Base-by-base conservation (phyloP, 2,113 vertebrate genomes). In the Erinaceus europaeus region DNA sequence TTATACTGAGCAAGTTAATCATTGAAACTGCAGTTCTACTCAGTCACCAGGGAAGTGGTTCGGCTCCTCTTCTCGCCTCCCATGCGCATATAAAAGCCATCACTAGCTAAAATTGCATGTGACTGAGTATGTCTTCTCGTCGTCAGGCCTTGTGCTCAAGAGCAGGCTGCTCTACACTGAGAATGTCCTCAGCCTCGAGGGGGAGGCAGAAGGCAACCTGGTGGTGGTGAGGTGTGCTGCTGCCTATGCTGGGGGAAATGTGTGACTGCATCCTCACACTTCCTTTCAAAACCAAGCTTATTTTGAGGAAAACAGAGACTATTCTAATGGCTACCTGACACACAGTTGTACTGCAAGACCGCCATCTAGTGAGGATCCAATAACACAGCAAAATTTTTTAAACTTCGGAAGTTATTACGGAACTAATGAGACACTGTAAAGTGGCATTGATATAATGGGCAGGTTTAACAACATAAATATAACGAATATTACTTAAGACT, bases 341-440 rank as follows among this genome's bases (percentile, higher is more conserved):
- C 69, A 55, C 3, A 78, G 77, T 44, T 61, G 55, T 1, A 86
- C 69, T 73, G 13, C 78, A 71, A 94, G 77, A 78, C 68, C 87
- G 77, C 91, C 92, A 94, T 20, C 94, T 94, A 90, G 91, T 89
- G 94, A 94, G 65, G 50, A 74, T 67, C 25, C 48, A 86, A 67
- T 80, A 77, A 71, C 53, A 90, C 44, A 88, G 44, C 89, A 53
- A 52, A 46, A 8, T 10, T 57, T 27, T 57, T 57, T 57, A 18
- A 57, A 57, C n/a, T n/a, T n/a, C n/a, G n/a, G n/a, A n/a, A n/a
- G n/a, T n/a, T n/a, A n/a, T n/a, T n/a, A n/a, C n/a, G n/a, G n/a
- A n/a, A n/a, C n/a, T n/a, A n/a, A n/a, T n/a, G n/a, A n/a, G n/a
- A n/a, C n/a, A n/a, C n/a, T n/a, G n/a, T n/a, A n/a, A n/a, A n/a